Conservation (phyloP, 1,140 invertebrate genomes). For the Solen grandis region DNA sequence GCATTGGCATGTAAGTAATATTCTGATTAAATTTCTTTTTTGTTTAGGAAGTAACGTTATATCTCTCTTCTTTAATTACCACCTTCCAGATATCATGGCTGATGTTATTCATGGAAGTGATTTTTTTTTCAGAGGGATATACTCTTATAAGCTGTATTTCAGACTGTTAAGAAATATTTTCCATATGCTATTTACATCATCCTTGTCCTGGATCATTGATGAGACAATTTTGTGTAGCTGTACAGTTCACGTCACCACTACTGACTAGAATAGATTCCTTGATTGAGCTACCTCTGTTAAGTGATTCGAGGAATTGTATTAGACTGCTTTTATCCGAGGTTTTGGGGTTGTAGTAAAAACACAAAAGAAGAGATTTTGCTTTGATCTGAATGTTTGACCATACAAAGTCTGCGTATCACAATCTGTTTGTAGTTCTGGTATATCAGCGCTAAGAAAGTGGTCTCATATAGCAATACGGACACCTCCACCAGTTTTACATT, state of each 20-base stretch:
- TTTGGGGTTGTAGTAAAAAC: constrained; percentile 12
- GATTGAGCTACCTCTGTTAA: background rate
- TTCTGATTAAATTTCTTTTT: background rate
- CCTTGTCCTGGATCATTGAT: background rate
- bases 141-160: background rate
- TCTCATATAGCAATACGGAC: constrained; percentile 29
- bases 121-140: constrained; percentile 5
- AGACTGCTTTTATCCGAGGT: background rate
- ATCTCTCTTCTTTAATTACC: too few species aligned
- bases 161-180: background rate
- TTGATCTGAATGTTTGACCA: too few species aligned
- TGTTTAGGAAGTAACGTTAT: constrained; percentile 1
- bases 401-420: too few species aligned
- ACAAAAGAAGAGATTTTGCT: background rate
- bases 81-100: too few species aligned
- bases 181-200: constrained; percentile 23
- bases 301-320: background rate
- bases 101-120: background rate
- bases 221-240: background rate
- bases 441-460: background rate
- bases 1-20: background rate
- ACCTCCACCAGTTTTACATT: constrained; percentile 18
- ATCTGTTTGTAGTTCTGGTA: constrained; percentile 14
- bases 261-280: constrained; percentile 12
- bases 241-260: constrained; percentile 32